Evolutionary conservation across 2,797 vertebrate genomes (phyloP), one percentile per base, ranked within the genome.

Genomic region (Sitta carolinensis): DNA sequence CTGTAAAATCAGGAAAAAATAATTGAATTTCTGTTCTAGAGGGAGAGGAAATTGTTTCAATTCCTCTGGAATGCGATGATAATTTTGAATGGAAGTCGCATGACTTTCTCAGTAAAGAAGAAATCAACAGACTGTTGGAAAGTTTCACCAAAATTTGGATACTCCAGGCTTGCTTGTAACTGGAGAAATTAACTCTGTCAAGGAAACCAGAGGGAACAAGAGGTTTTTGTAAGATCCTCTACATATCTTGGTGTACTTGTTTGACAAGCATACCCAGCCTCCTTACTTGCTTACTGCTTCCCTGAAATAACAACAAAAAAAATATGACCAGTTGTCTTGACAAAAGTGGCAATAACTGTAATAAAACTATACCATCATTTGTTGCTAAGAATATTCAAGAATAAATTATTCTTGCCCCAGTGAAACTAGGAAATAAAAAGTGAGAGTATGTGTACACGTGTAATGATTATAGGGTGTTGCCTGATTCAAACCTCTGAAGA

Each of bases 371-470:
- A 32, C 20, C 10, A 45, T 8, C 29, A 23, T 68, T 87, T 89
- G 0, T 9, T 84, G 17, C 10, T 36, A 54, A 57, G n/a, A 32
- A 90, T 62, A 68, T 42, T 81, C 9, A 80, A 18, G 13, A 69
- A 22, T 32, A 64, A 74, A 51, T 63, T 48, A 48, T 63, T 51
- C 47, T 34, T 77, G 16, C 16, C 15, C 47, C 74, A 13, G 9
- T 42, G 22, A 32, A 77, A 74, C 13, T 61, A 47, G 3, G 8
- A 25, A n/a, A 27, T 10, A 45, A 38, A 48, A 42, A 26, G 12
- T 22, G 11, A 38, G 36, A 36, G 36, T 36, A 36, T 36, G n/a
- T n/a, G n/a, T n/a, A n/a, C 0, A 43, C 0, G 5, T 43, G 7
- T 50, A 12, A 19, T 40, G 9, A n/a, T 52, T 43, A 30, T 15